Base-by-base conservation (phyloP, 2,113 vertebrate species). In the Colistium nudipinnis region DNA sequence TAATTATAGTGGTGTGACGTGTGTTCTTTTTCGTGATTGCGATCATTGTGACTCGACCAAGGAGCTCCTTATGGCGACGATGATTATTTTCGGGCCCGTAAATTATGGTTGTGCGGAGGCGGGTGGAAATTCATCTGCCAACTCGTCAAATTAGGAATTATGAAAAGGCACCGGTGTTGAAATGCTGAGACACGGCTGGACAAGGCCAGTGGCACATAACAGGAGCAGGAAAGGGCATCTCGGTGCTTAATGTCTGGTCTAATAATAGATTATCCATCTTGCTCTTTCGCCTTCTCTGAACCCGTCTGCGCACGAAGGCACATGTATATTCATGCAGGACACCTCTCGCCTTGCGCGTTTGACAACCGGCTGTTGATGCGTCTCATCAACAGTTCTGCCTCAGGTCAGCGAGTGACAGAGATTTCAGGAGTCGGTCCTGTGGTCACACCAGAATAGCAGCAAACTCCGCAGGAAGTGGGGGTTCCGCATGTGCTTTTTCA, bases 261-360 rank as follows among this genome's bases (percentile, higher is more conserved):
- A 78, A 86, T 77, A 64, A 78, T 82, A 85, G 77, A 70, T 74
- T 75, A 45, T 74, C 62, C 30, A 13, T 68, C 51, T 65, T 4
- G 7, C 70, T 68, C 28, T 7, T 73, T 52, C 65, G 63, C 41
- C 81, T 70, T 77, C 67, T 66, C 61, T 77, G 60, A 70, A 73
- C 52, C 48, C 12, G 25, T 41, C 61, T 53, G 30, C 27, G n/a
- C 51, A 45, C 54, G 63, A 24, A 24, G 54, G 72, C 49, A 66
- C 57, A 36, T 77, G 48, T 49, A 57, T 74, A 31, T 64, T 75
- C 57, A 59, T 76, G 39, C 38, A 53, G 16, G 55, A 39, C 64
- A 12, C 4, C 5, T 41, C 68, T 72, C 69, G 17, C 35, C 31
- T 68, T 76, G 63, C 56, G 27, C 9, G n/a, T 48, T 24, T 70